Base-by-base conservation (phyloP, 2,113 vertebrate genomes). In the Chaenogobius annularis region DNA sequence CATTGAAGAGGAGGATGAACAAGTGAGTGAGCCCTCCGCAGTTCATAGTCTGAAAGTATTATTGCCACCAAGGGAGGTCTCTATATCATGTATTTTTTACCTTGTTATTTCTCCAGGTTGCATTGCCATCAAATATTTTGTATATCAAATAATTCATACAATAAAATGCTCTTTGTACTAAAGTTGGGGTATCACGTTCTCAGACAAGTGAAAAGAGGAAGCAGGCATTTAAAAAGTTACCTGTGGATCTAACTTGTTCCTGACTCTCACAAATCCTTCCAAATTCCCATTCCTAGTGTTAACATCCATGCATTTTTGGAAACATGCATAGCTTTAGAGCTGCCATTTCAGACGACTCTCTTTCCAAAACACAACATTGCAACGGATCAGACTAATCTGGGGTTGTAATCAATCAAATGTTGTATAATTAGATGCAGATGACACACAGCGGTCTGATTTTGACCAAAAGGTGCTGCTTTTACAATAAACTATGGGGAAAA, bases 1-100 rank as follows among this genome's bases (percentile, higher is more conserved):
- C 96, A 99, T 99, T 96, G 98, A 99, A 96, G 98, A 99, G 92
- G 98, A 99, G 96, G 98, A 99, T 98, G 97, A 99, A 90, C 98
- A 99, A 97, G 98, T 99, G 96, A 99, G 97, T 98, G 95, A 98
- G 93, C 88, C 89, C 93, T 94, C 91, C 94, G 94, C 91, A 92
- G 93, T 96, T 96, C 94, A 92, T 84, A 85, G 85, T 95, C 91
- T 66, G 92, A 84, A 50, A 54, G 50, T 92, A 91, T 83, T 93
- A 90, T 84, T 77, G 83, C 81, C 85, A 88, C 83, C 90, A 82
- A 86, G 70, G 86, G 67, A 78, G 62, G 56, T 82, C 62, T 55
- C 77, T 77, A 72, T 69, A 80, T 73, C 82, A 83, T 47, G 73
- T 44, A 59, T 59, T 22, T 72, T n/a, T 59, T 76, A 59, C 20